Evolutionary conservation across 2,113 vertebrate genomes (phyloP), one percentile per base, ranked within the genome.

Genomic region (Pungitius pungitius): DNA sequence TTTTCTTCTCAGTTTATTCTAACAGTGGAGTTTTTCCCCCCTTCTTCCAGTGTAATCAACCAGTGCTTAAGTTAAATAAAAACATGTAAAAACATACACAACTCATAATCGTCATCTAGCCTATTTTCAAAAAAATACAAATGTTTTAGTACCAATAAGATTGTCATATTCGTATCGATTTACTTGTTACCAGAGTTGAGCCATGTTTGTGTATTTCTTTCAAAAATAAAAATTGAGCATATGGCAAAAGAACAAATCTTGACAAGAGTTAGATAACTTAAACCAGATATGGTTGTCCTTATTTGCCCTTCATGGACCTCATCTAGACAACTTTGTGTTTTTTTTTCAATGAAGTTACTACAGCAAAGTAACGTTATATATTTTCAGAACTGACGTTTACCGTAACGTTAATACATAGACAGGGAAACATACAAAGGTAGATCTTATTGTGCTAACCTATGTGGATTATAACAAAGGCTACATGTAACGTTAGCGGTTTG

Each of bases 301-400:
- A 10, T 39, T 22, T 47, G 56, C 20, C 69, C 63, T 73, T 60
- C 2, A 45, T 2, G 15, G 6, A 13, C 10, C n/a, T 30, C 1
- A 56, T 3, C 6, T n/a, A 20, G 1, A 70, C 30, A 22, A n/a
- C 9, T 22, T 8, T 4, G 2, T n/a, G 22, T 10, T 11, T 39
- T n/a, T 1, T 17, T n/a, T 30, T 30, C 30, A 0, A 2, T 5
- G 15, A 6, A 2, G 3, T 35, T 3, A 10, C 2, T 1, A 13
- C 11, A 27, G 10, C 6, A 33, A 8, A 43, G 18, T n/a, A 22
- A 35, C 33, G 33, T 35, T 20, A 4, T 3, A 40, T 22, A 7
- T 45, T 37, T 45, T 0, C 2, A 43, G 17, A 18, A 20, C 2
- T 35, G 15, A 33, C 14, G 8, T 30, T 35, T 6, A 6, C 33